These are phyloP conservation scores for Drosophila parvula DNA, from an alignment of 1,140 invertebrate genomes.

Conservation along the genomic window DNA sequence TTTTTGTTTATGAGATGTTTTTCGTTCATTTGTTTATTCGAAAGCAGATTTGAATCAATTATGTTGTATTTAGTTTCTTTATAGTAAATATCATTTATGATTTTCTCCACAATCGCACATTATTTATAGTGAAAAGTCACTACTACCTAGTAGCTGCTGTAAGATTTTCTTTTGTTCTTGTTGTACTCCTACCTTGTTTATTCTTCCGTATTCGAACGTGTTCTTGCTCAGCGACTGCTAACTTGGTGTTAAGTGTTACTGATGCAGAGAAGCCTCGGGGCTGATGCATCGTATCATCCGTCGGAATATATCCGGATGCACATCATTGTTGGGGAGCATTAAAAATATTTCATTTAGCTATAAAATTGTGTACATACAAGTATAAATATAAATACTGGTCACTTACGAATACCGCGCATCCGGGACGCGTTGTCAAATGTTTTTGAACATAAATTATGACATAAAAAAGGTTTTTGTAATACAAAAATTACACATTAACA, in stretches of 20 bases:
- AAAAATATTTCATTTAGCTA: conserved; percentile 78
- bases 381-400: conserved; percentile 82
- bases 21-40: conserved; percentile 68
- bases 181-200: conserved; percentile 9
- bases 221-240: conserved; percentile 41
- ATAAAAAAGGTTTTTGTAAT: conserved; percentile 31
- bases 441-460: conserved; percentile 64
- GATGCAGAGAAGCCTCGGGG: conserved; percentile 54
- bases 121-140: conserved; percentile 68
- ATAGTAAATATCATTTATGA: conserved; percentile 69
- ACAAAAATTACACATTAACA: conserved; percentile 31
- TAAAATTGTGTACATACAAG: conserved; percentile 74
- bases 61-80: conserved; percentile 61
- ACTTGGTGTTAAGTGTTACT: conserved; percentile 32
- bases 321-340: conserved; percentile 15
- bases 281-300: conserved; percentile 45
- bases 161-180: conserved; percentile 46
- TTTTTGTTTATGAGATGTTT: conserved; percentile 21
- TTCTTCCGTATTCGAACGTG: conserved; percentile 23
- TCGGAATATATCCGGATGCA: conserved; percentile 30
- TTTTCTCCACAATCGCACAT: conserved; percentile 37
- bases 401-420: conserved; percentile 66
- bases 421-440: conserved; percentile 64
- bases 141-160: conserved; percentile 57
- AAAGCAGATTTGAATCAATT: conserved; percentile 62